phyloP scores from a whole-genome alignment of 2,113 vertebrate genomes.

The Macrotus californicus region DNA sequence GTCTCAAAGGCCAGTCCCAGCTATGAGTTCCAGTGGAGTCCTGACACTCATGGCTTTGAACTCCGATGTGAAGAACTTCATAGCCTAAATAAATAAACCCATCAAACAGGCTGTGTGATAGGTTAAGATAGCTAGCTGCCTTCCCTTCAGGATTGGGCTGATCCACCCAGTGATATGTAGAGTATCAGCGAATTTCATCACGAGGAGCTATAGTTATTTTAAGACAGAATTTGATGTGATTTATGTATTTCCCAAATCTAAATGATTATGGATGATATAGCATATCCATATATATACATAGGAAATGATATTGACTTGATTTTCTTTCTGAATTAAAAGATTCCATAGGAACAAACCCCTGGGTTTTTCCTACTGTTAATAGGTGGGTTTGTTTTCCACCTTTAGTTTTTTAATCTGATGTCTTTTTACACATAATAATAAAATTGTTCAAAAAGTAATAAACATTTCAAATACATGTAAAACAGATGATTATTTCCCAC shows the following conservation, averaged over 20 bases:
- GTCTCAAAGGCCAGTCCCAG: background rate
- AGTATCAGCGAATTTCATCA: background rate
- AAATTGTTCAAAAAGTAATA: background rate
- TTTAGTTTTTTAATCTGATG: background rate
- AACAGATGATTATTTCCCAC: background rate
- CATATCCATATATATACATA: background rate
- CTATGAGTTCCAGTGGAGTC: background rate
- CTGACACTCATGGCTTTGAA: background rate
- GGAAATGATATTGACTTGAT: background rate
- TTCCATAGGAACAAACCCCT: background rate
- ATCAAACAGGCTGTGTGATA: background rate
- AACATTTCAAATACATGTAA: background rate
- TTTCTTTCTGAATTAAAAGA: background rate
- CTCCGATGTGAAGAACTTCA: fast-evolving
- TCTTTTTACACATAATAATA: background rate
- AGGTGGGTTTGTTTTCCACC: background rate
- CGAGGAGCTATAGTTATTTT: background rate
- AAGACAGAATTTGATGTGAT: background rate
- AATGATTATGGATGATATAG: background rate
- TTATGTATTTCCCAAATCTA: background rate
- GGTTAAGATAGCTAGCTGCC: background rate
- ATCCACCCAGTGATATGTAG: background rate
- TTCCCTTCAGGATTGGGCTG: background rate
- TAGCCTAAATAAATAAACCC: fast-evolving
- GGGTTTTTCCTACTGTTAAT: background rate